phyloP scores from a whole-genome alignment of 30 jellyfish, hydroid and myxozoan genomes.

The Catostylus mosaicus region DNA sequence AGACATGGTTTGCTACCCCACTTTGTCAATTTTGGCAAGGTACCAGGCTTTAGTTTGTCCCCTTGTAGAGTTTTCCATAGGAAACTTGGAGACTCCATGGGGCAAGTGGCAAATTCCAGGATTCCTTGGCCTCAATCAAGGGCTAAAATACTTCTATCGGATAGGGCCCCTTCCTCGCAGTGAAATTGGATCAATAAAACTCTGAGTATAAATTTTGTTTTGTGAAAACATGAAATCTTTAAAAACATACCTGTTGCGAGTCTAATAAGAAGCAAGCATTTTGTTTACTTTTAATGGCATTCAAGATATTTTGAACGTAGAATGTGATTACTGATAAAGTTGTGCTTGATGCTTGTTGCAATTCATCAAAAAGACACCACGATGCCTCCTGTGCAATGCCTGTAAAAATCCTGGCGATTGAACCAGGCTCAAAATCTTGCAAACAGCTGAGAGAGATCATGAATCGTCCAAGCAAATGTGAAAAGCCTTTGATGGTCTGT shows the following conservation, averaged over 20 bases:
- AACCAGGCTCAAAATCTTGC: slow-evolving; percentile 38
- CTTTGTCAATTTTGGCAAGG: no score
- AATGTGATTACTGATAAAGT: slow-evolving; percentile 48
- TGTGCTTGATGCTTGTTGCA: slow-evolving; percentile 58
- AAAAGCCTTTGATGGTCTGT: slow-evolving; percentile 66
- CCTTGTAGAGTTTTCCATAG: no score
- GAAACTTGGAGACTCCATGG: no score
- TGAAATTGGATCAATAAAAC: no score
- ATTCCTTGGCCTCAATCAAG: no score
- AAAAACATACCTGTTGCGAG: slow-evolving; percentile 58
- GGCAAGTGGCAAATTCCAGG: no score
- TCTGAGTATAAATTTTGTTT: no score
- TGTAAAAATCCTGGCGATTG: slow-evolving; percentile 61
- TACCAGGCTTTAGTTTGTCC: no score
- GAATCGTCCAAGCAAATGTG: slow-evolving; percentile 66
- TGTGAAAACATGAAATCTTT: no score
- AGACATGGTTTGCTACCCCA: no score
- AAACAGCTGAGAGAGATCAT: slow-evolving; percentile 60
- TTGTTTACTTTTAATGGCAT: slow-evolving; percentile 61
- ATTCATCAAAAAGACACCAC: slow-evolving; percentile 77
- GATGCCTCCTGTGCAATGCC: slow-evolving; percentile 83
- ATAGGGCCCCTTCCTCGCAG: no score
- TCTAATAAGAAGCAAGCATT: slow-evolving; percentile 45
- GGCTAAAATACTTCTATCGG: no score
- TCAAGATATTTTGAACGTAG: slow-evolving; percentile 57